Evolutionary conservation across 2,113 vertebrate species (phyloP).

Genomic region (Oryctolagus cuniculus): DNA sequence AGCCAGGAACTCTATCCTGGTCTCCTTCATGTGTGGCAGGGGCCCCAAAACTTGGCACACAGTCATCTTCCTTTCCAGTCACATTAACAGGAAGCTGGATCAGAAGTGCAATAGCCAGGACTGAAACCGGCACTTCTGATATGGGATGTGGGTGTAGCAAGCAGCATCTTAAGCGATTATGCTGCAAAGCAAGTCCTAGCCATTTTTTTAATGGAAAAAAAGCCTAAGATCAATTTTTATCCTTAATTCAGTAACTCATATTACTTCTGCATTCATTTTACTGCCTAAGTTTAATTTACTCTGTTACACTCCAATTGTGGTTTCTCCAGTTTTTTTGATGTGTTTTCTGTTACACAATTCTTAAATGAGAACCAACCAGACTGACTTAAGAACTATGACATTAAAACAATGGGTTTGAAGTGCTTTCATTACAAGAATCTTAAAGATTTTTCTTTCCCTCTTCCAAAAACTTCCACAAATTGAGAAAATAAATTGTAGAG

Average conservation of each 20-base stretch:
- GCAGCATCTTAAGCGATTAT: too few species aligned
- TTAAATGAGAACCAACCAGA: conserved; percentile 46
- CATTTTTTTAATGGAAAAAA: neutral
- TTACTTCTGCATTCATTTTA: conserved; percentile 63
- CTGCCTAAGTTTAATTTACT: conserved; percentile 68
- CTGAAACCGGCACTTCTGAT: too few species aligned
- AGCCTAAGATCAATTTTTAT: conserved; percentile 58
- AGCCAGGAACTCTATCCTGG: too few species aligned
- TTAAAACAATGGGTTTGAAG: conserved; percentile 62
- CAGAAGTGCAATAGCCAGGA: too few species aligned
- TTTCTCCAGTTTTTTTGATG: conserved; percentile 52
- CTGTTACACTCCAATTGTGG: conserved; percentile 50
- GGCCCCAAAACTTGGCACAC: too few species aligned
- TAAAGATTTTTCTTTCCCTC: conserved; percentile 24
- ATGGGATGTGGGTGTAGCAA: too few species aligned
- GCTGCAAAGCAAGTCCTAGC: too few species aligned
- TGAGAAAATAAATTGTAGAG: conserved; percentile 58
- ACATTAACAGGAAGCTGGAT: too few species aligned
- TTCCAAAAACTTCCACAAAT: conserved; percentile 62
- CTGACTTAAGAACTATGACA: conserved; percentile 49
- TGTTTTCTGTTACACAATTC: conserved; percentile 63
- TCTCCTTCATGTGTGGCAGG: too few species aligned
- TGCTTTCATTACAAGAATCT: conserved; percentile 60
- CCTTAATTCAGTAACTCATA: conserved; percentile 64
- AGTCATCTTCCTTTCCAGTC: too few species aligned